Evolutionary conservation across 2,888 invertebrate genomes (phyloP), one percentile per base, ranked within the genome.

Genomic region (Ariolimax columbianus): DNA sequence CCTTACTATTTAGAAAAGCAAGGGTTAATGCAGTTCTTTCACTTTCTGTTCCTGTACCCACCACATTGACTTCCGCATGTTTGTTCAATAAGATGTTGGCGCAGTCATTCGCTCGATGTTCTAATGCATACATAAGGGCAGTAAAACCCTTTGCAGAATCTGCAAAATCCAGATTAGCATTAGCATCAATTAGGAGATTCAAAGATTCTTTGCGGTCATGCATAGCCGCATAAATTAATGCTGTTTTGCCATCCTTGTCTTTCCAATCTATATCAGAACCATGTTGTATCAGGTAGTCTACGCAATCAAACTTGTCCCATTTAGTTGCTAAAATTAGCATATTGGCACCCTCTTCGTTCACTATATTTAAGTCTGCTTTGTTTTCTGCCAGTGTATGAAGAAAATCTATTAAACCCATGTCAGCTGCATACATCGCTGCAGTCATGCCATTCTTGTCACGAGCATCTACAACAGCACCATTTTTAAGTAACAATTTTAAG

Each of bases 81-180:
- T 30, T 40, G 11, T 73, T 4, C 17, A 82, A 38, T 43, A 82
- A 43, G 38, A 73, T 26, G 1, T 33, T 59, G 19, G 82, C 82
- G 40, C 36, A 43, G 2, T 55, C 75, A 63, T 2, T 4, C 9
- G 40, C 23, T 0, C 63, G 38, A 6, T 72, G 51, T 30, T 82
- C 55, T 30, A 82, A 33, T 4, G 82, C 82, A 51, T 82, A 43
- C 75, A 82, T 63, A 23, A 82, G 63, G 30, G 82, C 72, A 43
- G 82, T 59, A 63, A 38, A 82, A 11, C 82, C 82, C n/a, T 55
- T 72, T 14, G n/a, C 59, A 30, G 40, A 73, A n/a, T 82, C 82
- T 40, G 40, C 43, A 19, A 43, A 11, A 33, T 75, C 63, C 26
- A 82, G 47, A 43, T 82, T 59, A 38, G 75, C 82, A 11, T 43